Evolutionary conservation across 1,140 invertebrate genomes (phyloP), one percentile per base, ranked within the genome.

Genomic region (Halotydeus destructor): DNA sequence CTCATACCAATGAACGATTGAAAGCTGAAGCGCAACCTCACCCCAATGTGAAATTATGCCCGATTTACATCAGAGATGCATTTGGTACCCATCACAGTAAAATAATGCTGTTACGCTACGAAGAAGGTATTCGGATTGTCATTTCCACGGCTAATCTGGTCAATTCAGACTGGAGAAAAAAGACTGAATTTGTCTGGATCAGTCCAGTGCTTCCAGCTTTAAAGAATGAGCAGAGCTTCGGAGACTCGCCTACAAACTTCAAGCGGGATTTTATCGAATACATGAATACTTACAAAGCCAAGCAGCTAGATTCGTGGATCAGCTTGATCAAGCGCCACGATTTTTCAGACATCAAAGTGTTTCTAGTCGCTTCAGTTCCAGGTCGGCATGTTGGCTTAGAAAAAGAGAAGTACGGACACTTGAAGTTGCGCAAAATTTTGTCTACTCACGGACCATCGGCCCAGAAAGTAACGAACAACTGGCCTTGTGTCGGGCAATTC

Each of bases 71-170:
- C 12, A 23, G 22, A 26, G 49, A 34, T 43, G 42, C 42, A 16
- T 39, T 47, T 30, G 45, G 35, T 19, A 34, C 30, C 16, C 40
- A 47, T 61, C 61, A 27, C 55, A 79, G 76, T 1, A 93, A 93
- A 67, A 83, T 84, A 65, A 65, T 94, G 23, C 63, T 93, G 1
- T 69, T 75, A 23, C 81, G 88, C 50, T 74, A 72, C 55, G 76
- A 88, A 56, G 66, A 69, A 9, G 79, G 78, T 2, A 59, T 91
- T 26, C 64, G 85, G 40, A 71, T 94, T 31, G 70, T 91, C 3
- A 71, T 96, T 18, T 83, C 79, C 2, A 94, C 88, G 0, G 84
- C 85, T 0, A 97, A 97, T 66, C 61, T 94, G 2, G 78, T 89
- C 49, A 64, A 72, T 24, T 71, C 76, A 43, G 88, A 97, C 62